Evolutionary conservation across 2,113 vertebrate species (phyloP).

Genomic region (Alces alces): DNA sequence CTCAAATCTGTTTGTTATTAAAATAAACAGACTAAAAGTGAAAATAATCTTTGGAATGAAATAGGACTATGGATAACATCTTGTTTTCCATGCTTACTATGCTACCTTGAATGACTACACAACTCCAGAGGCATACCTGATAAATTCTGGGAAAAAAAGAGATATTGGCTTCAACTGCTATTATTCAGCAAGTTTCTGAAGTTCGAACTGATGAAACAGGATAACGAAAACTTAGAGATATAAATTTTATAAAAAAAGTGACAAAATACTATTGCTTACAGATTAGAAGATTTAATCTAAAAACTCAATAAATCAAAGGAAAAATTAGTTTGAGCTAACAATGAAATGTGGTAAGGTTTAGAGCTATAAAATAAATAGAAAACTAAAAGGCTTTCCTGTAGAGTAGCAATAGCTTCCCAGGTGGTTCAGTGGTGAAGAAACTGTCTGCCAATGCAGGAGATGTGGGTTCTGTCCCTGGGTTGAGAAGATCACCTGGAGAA

Average conservation of each 20-base stretch:
- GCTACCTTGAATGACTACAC: background rate
- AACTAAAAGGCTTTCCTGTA: background rate
- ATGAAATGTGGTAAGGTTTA: background rate
- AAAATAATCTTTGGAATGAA: background rate
- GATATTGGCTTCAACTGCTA: background rate
- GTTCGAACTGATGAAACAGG: background rate
- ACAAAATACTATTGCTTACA: background rate
- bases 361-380: background rate
- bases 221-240: background rate
- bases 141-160: background rate
- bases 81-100: background rate
- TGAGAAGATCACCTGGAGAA: background rate
- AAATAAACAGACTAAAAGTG: background rate
- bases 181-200: conserved; percentile 12
- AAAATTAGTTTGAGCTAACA: background rate
- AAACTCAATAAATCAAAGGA: background rate
- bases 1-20: background rate
- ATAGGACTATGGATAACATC: background rate
- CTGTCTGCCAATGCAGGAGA: background rate
- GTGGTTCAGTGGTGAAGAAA: background rate
- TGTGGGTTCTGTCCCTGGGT: background rate
- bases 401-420: background rate
- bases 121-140: background rate
- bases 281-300: background rate
- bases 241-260: background rate